A percentile compares a stretch with the other conserved stretches of the same genome.
phyloP scores from a whole-genome alignment of 2,797 vertebrate genomes.

The Malacoraja senta region DNA sequence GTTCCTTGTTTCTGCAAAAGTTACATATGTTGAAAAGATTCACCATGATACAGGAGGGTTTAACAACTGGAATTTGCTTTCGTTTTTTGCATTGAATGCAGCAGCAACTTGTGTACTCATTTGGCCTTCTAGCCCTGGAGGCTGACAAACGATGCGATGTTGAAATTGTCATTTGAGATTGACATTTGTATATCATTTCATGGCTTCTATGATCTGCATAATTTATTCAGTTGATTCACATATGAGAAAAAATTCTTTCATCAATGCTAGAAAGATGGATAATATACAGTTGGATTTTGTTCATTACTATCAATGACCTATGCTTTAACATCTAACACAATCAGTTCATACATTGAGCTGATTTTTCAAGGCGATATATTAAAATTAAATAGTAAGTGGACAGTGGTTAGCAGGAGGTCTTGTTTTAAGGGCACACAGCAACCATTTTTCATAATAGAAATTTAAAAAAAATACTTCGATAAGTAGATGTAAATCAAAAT shows the following conservation, averaged over 20 bases:
- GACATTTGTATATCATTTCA: neutral
- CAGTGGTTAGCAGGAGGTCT: neutral
- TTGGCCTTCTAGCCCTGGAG: neutral
- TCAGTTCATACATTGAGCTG: neutral
- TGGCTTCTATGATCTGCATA: neutral
- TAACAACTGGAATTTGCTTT: neutral
- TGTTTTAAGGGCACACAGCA: neutral
- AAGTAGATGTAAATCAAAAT: neutral
- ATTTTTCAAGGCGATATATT: neutral
- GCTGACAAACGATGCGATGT: neutral
- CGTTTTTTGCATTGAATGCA: neutral
- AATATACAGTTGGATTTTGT: neutral
- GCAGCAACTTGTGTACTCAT: neutral
- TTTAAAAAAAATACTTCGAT: neutral
- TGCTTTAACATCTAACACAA: neutral
- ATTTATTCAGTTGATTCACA: conserved; percentile 11
- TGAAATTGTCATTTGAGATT: neutral
- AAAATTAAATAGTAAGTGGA: neutral
- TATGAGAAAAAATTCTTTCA: neutral
- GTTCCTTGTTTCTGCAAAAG: neutral
- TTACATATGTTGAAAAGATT: neutral
- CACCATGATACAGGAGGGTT: neutral
- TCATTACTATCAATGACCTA: neutral
- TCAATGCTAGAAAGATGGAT: neutral
- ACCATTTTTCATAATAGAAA: neutral